Percentiles rank a stretch among this genome's conserved stretches.
Conservation (phyloP, 2,888 invertebrate genomes). For the Xanthorhoe designata region DNA sequence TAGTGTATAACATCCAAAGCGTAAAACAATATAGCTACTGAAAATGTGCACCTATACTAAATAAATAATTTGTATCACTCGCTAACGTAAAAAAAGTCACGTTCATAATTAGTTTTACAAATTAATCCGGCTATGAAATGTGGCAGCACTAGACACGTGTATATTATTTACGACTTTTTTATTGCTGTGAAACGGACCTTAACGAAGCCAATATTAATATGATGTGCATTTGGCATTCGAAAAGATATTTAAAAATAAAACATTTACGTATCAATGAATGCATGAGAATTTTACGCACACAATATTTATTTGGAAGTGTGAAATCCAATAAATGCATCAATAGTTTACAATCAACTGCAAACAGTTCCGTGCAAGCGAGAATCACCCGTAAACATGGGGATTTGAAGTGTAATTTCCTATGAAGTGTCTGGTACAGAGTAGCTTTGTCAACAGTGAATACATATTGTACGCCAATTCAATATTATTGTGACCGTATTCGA, state of each 20-base stretch:
- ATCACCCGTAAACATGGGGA: slow-evolving; percentile 1
- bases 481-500: slow-evolving; percentile 46
- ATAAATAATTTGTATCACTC: neutral
- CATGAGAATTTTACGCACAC: slow-evolving; percentile 35
- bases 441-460: slow-evolving; percentile 40
- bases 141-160: slow-evolving; percentile 17
- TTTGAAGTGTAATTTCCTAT: slow-evolving; percentile 4
- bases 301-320: slow-evolving; percentile 56
- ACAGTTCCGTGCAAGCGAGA: slow-evolving; percentile 19
- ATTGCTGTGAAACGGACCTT: slow-evolving; percentile 57
- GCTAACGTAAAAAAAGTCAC: neutral
- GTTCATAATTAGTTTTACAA: neutral
- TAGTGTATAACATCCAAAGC: no score
- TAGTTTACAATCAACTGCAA: slow-evolving; percentile 45
- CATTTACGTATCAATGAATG: slow-evolving; percentile 43
- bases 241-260: slow-evolving; percentile 40
- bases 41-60: neutral
- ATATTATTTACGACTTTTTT: slow-evolving; percentile 59
- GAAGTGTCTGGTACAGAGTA: slow-evolving; percentile 30
- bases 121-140: slow-evolving; percentile 21
- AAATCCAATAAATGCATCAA: slow-evolving; percentile 60
- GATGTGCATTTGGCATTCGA: slow-evolving; percentile 38
- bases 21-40: neutral
- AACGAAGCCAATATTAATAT: slow-evolving; percentile 50
- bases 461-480: slow-evolving; percentile 45